Percentiles rank a stretch among this genome's conserved stretches.
These are phyloP conservation scores for Lonchura striata DNA, from an alignment of 2,113 vertebrate genomes.

Conservation along the genomic window DNA sequence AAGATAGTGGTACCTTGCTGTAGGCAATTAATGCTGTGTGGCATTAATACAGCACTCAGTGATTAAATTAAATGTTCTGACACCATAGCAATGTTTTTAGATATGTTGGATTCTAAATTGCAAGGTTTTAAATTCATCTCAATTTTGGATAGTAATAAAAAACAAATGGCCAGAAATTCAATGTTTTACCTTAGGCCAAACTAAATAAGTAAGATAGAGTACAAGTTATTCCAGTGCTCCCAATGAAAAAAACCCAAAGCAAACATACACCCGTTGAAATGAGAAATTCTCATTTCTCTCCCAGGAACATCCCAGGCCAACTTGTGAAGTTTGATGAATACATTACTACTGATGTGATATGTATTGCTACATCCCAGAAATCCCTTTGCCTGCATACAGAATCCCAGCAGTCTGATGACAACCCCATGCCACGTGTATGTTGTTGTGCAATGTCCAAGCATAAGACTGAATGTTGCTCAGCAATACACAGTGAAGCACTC, in stretches of 20 bases:
- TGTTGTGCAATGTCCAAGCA: neutral
- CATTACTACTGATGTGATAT: neutral
- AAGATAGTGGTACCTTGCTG: neutral
- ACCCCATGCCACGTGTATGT: neutral
- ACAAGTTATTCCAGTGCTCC: neutral
- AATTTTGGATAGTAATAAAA: neutral
- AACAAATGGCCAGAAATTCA: neutral
- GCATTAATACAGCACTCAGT: neutral
- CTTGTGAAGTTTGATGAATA: neutral
- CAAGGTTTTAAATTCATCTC: neutral
- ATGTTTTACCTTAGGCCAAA: neutral
- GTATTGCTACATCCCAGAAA: neutral
- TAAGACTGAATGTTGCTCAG: neutral
- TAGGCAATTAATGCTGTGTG: neutral
- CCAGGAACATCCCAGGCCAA: neutral
- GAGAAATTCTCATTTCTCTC: neutral
- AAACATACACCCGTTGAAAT: neutral
- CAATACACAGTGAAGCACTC: neutral
- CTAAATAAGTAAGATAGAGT: neutral
- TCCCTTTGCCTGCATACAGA: neutral
- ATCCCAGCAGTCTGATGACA: neutral
- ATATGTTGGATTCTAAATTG: neutral
- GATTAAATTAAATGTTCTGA: neutral
- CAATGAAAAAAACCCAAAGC: neutral
- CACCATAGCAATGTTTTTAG: neutral